A percentile compares a stretch with the other conserved stretches of the same genome.
These are phyloP conservation scores for Alosa sapidissima DNA, from an alignment of 2,797 vertebrate species.

Conservation along the genomic window DNA sequence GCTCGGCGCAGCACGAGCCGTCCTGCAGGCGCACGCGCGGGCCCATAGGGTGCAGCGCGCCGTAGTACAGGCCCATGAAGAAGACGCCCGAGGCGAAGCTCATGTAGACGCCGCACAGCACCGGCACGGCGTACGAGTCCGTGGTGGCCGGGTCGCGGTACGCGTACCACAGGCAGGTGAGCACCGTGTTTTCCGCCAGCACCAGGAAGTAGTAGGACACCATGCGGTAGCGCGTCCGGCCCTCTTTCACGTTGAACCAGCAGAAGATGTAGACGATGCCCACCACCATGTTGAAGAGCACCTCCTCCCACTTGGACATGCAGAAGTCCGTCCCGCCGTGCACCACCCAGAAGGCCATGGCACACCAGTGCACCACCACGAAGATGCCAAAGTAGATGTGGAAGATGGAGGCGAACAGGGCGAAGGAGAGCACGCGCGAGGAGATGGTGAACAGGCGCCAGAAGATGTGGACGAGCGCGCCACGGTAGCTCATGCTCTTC, in stretches of 20 bases:
- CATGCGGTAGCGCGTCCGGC: constrained; percentile 94
- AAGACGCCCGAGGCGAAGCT: constrained; percentile 91
- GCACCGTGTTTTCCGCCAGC: constrained; percentile 93
- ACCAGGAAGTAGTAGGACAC: constrained; percentile 96
- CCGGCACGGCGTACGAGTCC: constrained; percentile 90
- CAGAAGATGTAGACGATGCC: constrained; percentile 99
- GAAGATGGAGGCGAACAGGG: constrained; percentile 99
- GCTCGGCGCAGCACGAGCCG: constrained; percentile 97
- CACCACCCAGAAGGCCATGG: constrained; percentile 99
- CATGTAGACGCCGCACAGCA: constrained; percentile 94
- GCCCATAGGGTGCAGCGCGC: constrained; percentile 92
- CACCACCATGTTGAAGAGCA: constrained; percentile 99
- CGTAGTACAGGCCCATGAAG: constrained; percentile 95
- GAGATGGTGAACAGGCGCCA: constrained; percentile 99
- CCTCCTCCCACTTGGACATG: constrained; percentile 99
- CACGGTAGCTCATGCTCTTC: constrained; percentile 98
- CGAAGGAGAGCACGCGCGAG: constrained; percentile 94
- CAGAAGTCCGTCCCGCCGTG: constrained; percentile 99
- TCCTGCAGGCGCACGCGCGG: constrained; percentile 86
- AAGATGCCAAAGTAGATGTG: constrained; percentile 99
- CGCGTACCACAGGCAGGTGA: constrained; percentile 92
- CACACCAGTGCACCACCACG: constrained; percentile 96
- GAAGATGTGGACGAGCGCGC: constrained; percentile 93
- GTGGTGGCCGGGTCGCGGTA: constrained; percentile 92
- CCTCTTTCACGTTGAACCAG: constrained; percentile 99